Evolutionary conservation across 1,140 invertebrate species (phyloP), one percentile per base, ranked within the genome.

Genomic region (Camponotus floridanus): DNA sequence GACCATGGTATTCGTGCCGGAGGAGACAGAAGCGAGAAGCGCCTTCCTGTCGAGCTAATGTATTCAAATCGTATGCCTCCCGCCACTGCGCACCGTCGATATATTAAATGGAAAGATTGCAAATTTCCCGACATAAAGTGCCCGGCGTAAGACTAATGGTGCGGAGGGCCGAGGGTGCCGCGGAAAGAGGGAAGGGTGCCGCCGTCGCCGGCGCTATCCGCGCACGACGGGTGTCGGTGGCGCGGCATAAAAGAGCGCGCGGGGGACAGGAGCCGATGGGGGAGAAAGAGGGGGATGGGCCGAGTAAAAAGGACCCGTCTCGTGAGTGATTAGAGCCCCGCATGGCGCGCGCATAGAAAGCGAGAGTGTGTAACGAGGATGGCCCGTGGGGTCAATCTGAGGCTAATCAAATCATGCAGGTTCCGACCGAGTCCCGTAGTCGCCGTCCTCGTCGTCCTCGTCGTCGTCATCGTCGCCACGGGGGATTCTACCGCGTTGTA

Each of bases 51-150:
- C 87, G 71, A 73, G 90, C 79, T 93, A 94, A 95, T 94, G 92
- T 94, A 95, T 95, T 94, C 93, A 95, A 95, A 95, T 93, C 86
- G 79, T 90, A 93, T 92, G 91, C 91, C 93, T 87, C 92, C 91
- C 74, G 62, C 88, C 79, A 71, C 51, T 61, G 71, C 64, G 65
- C 84, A 67, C 88, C 92, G 93, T 93, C 94, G 95, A 94, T 95
- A 95, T 95, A 95, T 95, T 95, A 95, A 95, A 95, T 95, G 94
- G 93, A 94, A 94, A 95, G 94, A 95, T 95, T 94, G 94, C 94
- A 94, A 94, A 95, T 95, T 94, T 95, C 93, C 93, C 92, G 93
- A 94, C 94, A 94, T 95, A 94, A 95, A 95, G 93, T 94, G 94
- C 93, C 93, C 87, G 91, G 92, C 93, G 91, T 92, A 93, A 93